Conservation (phyloP, 2,888 invertebrate genomes). For the Napeogenes inachia region DNA sequence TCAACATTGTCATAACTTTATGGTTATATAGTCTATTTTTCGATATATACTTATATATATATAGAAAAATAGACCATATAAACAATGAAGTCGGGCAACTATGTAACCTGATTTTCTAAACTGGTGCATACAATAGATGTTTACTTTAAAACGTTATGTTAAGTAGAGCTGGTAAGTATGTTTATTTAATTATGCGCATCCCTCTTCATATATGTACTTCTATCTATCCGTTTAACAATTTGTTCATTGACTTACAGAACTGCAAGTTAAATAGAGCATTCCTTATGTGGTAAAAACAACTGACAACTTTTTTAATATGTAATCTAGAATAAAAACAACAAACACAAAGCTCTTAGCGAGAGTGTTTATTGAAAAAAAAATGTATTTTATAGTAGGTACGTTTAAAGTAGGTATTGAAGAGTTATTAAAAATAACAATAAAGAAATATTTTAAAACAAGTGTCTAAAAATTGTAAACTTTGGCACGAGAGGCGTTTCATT, state of each 20-base stretch:
- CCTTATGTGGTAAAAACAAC: neutral
- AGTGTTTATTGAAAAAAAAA: neutral
- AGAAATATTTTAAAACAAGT: constrained; percentile 44
- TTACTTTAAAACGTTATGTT: constrained; percentile 1
- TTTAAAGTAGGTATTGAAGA: too few relatives aligned
- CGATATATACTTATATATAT: too few relatives aligned
- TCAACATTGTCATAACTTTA: too few relatives aligned
- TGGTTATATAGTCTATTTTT: too few relatives aligned
- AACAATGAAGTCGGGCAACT: too few relatives aligned
- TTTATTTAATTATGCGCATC: constrained; percentile 1
- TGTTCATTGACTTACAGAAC: neutral
- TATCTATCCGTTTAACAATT: neutral
- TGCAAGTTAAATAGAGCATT: neutral
- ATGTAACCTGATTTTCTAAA: neutral
- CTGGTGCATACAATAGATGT: constrained; percentile 3
- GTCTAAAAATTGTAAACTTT: constrained; percentile 42
- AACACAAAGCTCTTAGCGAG: neutral
- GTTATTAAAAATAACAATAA: too few relatives aligned
- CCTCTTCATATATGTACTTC: neutral
- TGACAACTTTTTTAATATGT: neutral
- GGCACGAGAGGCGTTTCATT: constrained; percentile 44
- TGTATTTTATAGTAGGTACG: neutral
- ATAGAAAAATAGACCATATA: too few relatives aligned
- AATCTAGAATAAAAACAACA: neutral
- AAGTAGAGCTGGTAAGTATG: neutral